Base-by-base conservation (phyloP, 2,797 vertebrate genomes). In the Brachyalestes nurse region DNA sequence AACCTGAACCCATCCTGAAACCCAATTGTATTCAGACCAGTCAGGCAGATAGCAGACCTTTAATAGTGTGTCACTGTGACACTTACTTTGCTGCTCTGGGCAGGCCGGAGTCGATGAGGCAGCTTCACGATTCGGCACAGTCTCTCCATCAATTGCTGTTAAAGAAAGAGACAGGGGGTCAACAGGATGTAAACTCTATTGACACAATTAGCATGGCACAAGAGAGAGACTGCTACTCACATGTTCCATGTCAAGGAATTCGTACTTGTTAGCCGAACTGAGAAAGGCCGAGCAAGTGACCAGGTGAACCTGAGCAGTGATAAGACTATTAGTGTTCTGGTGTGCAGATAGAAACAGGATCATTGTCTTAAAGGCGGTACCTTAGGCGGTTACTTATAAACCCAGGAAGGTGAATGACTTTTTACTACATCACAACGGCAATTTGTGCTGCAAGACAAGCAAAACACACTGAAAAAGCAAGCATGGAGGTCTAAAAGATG, bases 201-300 rank as follows among this genome's bases (percentile, higher is more conserved):
- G 5, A 53, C 6, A 40, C 28, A 23, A 13, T 16, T 23, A 62
- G 60, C 5, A 60, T 6, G n/a, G 23, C 12, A 28, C 23, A 4
- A 62, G 14, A 19, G 4, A 71, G 38, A 13, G 6, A 1, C 4
- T 21, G 25, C n/a, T 84, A 96, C 96, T 97, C 92, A 98, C 97
- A 0, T 97, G 96, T 73, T 96, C 96, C 90, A 98, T 93, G 84
- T 97, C 97, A 88, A 98, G 88, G 87, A 98, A 97, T 86, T 97
- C 96, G 0, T 95, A 96, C 90, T 96, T 97, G 93, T 95, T 98
- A 77, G 97, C 97, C 0, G 95, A 95, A 90, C 93, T 95, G 88
- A 97, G 94, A 87, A 97, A 97, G 8, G 96, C 95, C 0, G 97
- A 97, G 80, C 96, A 97, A 80, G 96, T 96, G 84, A 97, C 96